Base-by-base conservation (phyloP, 2,888 invertebrate genomes). In the Incurvaria masculella region DNA sequence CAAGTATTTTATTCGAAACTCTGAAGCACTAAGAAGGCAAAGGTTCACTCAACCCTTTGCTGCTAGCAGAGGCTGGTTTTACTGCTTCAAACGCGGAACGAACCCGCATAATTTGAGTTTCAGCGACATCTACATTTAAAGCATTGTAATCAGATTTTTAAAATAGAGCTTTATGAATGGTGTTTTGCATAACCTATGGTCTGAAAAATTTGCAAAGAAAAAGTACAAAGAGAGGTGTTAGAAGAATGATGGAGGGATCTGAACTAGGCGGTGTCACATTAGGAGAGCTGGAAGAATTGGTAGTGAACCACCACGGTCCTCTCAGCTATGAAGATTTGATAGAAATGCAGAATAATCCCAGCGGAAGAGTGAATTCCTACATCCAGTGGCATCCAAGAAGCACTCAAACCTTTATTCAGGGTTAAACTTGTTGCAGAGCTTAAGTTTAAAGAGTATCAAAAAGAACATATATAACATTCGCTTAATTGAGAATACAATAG, bases 271-370 rank as follows among this genome's bases (percentile, higher is more conserved):
- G 10, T 23, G 23, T 23, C 23, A 23, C 23, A 23, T 5, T 23
- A 23, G 23, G 23, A 23, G n/a, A 23, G 23, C 23, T 23, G 23
- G 23, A 23, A 23, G 23, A 23, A 23, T 23, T 23, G 5, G 23
- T 23, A 23, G 23, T 10, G 43, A 52, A 49, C 50, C 50, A 52
- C 45, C 47, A 54, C 51, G 49, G 51, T 52, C 52, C 51, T 54
- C 40, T 52, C 51, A 54, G 51, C 52, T 52, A 54, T 49, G 51
- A 54, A 54, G 50, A 52, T 53, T 45, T 52, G 49, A 52, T 53
- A 45, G 52, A 51, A 51, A 51, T 50, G 44, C 51, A 49, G 50
- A 53, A 50, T 50, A 51, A 51, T 53, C 46, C 49, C 45, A 54
- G 46, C 50, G 52, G 52, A 52, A 52, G 51, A 52, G 49, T 51